A percentile compares a stretch with the other conserved stretches of the same genome.
These are phyloP conservation scores for Ariolimax columbianus DNA, from an alignment of 2,888 invertebrate genomes.

Conservation along the genomic window DNA sequence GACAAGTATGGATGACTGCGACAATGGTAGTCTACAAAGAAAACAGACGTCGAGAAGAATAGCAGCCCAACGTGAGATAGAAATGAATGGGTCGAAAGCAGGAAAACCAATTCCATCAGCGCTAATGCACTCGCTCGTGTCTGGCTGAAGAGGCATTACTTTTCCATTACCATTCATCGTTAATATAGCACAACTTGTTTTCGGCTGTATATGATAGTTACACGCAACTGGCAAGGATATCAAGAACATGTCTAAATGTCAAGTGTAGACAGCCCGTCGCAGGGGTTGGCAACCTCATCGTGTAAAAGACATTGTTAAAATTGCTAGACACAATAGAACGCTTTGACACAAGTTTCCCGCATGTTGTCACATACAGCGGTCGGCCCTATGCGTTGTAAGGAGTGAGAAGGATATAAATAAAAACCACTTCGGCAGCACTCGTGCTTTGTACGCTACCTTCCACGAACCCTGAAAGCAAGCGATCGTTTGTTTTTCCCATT, in stretches of 20 bases:
- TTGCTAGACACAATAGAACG: too few relatives aligned
- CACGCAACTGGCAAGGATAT: background rate
- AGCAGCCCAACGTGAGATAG: background rate
- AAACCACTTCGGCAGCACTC: too few relatives aligned
- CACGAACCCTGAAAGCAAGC: too few relatives aligned
- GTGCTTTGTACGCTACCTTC: too few relatives aligned
- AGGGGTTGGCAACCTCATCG: too few relatives aligned
- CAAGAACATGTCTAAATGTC: background rate
- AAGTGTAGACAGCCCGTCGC: too few relatives aligned
- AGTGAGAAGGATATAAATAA: too few relatives aligned
- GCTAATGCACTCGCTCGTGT: slow-evolving; percentile 23
- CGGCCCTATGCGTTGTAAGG: too few relatives aligned
- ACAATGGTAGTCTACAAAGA: background rate
- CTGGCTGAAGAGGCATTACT: background rate
- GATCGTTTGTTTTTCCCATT: too few relatives aligned
- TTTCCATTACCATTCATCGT: slow-evolving; percentile 3
- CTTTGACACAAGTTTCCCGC: too few relatives aligned
- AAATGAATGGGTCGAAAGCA: slow-evolving; percentile 6
- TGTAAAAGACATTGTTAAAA: too few relatives aligned
- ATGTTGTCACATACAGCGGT: too few relatives aligned
- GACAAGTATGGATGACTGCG: slow-evolving; percentile 17
- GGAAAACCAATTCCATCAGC: slow-evolving; percentile 25
- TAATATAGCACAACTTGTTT: slow-evolving; percentile 1
- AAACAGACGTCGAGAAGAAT: slow-evolving; percentile 18
- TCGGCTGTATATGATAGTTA: background rate